A percentile compares a stretch with the other conserved stretches of the same genome.
phyloP scores from a whole-genome alignment of 2,113 vertebrate genomes.

The Penelope pileata region DNA sequence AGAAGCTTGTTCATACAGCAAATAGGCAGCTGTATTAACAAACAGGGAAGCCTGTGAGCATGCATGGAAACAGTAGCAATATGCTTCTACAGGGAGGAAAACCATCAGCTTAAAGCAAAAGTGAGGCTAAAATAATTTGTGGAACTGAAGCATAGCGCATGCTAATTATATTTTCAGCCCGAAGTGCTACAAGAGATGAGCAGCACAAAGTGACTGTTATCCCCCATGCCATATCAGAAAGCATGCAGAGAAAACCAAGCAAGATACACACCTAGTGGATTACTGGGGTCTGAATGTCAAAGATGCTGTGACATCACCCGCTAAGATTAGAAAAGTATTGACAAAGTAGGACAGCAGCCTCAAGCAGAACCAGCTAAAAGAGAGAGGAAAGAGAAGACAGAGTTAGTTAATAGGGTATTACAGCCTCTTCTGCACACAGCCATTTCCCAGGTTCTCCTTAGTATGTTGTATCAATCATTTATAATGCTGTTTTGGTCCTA shows the following conservation, averaged over 20 bases:
- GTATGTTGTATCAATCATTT: not conserved
- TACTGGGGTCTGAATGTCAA: conserved; percentile 76
- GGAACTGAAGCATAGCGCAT: not conserved
- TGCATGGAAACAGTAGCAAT: not conserved
- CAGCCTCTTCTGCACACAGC: not conserved
- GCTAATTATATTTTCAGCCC: not conserved
- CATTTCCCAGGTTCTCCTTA: not conserved
- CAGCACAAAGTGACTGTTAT: not conserved
- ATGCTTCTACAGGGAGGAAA: not conserved
- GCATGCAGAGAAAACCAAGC: conserved; percentile 55
- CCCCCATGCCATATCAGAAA: not conserved
- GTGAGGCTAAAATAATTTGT: not conserved
- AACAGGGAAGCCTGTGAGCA: not conserved
- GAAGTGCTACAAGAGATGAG: not conserved
- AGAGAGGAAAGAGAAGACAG: conserved; percentile 67
- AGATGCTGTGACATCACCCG: conserved; percentile 83
- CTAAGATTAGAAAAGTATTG: conserved; percentile 63
- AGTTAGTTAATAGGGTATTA: conserved; percentile 42
- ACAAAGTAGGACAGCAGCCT: conserved; percentile 72
- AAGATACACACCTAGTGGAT: conserved; percentile 85
- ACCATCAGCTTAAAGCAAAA: not conserved
- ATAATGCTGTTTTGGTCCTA: not conserved
- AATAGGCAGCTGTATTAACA: not conserved
- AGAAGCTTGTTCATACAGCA: not conserved
- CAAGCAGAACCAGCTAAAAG: conserved; percentile 69